Evolutionary conservation across 2,797 vertebrate species (phyloP), one percentile per base, ranked within the genome.

Genomic region (Acipenser transmontanus): DNA sequence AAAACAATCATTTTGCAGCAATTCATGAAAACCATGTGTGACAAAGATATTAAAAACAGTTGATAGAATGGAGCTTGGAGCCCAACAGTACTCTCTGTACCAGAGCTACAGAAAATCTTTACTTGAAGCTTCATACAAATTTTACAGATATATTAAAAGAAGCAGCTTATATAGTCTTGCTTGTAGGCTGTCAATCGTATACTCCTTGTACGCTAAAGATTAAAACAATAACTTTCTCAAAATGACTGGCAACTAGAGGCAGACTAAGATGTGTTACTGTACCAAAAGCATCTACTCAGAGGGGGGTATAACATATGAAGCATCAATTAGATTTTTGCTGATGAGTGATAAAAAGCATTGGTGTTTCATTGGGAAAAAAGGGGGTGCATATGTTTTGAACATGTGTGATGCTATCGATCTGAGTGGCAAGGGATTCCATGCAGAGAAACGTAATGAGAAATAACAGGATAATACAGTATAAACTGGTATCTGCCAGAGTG

Each of bases 1-100:
- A 34, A 3, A 34, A 34, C 34, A 34, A 69, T 74, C 71, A 70
- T 69, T 70, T 65, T 62, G 54, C 34, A 76, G 70, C 74, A 70
- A 34, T 34, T 34, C 34, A 34, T 34, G 34, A 34, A 34, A 78
- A 72, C 67, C 66, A 70, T 71, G 64, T 68, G 71, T 76, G 74
- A 74, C 74, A 71, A 64, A 13, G 67, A 67, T 66, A 70, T 64
- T 69, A 51, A 17, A 70, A 59, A 73, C 59, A 51, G 68, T 70
- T 63, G 56, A 56, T 63, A 50, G 68, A 62, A 69, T 62, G 63
- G 47, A 50, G 69, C 59, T 70, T n/a, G 68, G 34, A 34, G 34
- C 34, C 34, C 4, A 0, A 34, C 4, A 34, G 34, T 34, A 34
- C 34, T 34, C 34, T 34, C 17, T 34, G 34, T 34, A 34, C 34